Conservation (phyloP, 2,888 invertebrate species). For the Actias luna region DNA sequence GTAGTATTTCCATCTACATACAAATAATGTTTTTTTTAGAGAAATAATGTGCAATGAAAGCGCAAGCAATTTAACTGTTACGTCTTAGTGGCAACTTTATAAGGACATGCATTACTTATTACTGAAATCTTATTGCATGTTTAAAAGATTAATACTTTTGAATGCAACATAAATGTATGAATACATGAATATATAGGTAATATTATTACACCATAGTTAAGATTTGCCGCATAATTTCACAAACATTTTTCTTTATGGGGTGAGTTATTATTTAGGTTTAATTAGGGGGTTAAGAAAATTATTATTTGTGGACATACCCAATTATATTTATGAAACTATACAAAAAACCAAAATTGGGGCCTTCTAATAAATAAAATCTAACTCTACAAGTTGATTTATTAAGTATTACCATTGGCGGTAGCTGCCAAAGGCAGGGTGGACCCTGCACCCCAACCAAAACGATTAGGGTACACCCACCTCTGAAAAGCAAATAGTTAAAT, state of each 20-base stretch:
- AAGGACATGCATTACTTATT: not conserved
- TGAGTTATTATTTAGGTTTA: too few relatives aligned
- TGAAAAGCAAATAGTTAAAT: slow-evolving; percentile 50
- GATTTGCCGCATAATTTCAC: slow-evolving; percentile 1
- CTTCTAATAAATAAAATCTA: slow-evolving; percentile 4
- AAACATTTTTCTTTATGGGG: not conserved
- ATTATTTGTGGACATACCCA: not conserved
- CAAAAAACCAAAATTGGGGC: not conserved
- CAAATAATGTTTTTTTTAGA: too few relatives aligned
- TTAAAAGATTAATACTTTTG: not conserved
- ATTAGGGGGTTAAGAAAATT: too few relatives aligned
- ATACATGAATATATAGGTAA: not conserved
- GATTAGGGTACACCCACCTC: slow-evolving; percentile 55
- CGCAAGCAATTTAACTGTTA: not conserved
- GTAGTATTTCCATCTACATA: not conserved
- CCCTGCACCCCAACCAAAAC: slow-evolving; percentile 53
- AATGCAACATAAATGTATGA: not conserved
- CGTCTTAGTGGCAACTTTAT: not conserved
- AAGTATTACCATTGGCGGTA: slow-evolving; percentile 52
- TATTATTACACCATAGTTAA: not conserved
- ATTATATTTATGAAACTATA: not conserved
- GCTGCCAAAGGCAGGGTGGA: slow-evolving; percentile 51
- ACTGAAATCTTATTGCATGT: not conserved
- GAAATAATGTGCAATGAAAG: too few relatives aligned
- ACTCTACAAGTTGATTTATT: slow-evolving; percentile 17